A percentile compares a stretch with the other conserved stretches of the same genome.
These are phyloP conservation scores for Anagrus nilaparvatae DNA, from an alignment of 1,140 invertebrate genomes.

Conservation along the genomic window DNA sequence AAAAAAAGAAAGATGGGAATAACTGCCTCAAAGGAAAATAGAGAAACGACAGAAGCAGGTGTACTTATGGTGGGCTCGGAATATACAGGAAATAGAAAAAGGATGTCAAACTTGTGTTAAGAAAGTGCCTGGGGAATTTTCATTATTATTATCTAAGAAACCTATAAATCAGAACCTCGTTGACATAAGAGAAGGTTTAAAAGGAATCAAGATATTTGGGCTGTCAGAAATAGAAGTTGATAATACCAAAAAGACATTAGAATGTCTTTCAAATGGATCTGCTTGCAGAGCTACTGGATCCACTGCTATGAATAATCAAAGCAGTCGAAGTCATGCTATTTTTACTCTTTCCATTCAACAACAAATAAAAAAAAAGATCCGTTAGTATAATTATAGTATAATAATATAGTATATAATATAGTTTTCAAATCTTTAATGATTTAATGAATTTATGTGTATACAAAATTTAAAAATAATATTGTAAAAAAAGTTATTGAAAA, in stretches of 20 bases:
- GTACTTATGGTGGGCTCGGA: no score
- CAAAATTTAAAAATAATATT: no score
- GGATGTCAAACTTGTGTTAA: constrained; percentile 59
- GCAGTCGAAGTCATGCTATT: constrained; percentile 84
- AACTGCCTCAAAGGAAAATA: no score
- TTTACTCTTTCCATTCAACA: constrained; percentile 76
- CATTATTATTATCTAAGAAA: constrained; percentile 63
- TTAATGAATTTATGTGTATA: no score
- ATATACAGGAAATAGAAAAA: constrained; percentile 58
- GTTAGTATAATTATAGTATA: constrained; percentile 42
- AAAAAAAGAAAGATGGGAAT: no score
- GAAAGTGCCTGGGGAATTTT: constrained; percentile 48
- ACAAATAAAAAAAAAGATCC: constrained; percentile 49
- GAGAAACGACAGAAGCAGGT: no score
- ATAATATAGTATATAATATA: no score
- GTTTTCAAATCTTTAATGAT: no score
- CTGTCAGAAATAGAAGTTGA: constrained; percentile 57
- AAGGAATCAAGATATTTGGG: constrained; percentile 54
- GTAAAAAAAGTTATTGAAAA: no score
- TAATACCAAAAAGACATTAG: constrained; percentile 51
- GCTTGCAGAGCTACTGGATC: constrained; percentile 70
- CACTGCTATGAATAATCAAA: constrained; percentile 89
- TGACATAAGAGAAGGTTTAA: constrained; percentile 74
- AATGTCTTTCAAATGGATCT: constrained; percentile 64
- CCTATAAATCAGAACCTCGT: constrained; percentile 56